Evolutionary conservation across 2,797 vertebrate species (phyloP), one percentile per base, ranked within the genome.

Genomic region (Cheirogaleus major): DNA sequence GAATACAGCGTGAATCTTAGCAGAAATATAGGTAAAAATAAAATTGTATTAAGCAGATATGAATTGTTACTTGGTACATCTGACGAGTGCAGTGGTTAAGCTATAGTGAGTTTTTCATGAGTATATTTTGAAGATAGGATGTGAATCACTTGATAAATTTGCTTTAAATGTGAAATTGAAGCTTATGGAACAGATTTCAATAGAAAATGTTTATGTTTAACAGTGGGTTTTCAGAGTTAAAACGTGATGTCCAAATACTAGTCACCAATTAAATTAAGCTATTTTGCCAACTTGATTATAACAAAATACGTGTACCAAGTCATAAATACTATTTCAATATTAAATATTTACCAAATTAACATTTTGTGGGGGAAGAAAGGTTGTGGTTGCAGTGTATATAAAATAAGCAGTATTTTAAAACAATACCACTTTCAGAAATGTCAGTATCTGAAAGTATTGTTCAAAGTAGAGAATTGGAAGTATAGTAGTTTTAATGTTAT

Each of bases 221-320:
- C 30, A 85, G 20, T 82, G 35, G 35, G 13, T 72, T 95, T 95
- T 88, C 45, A 88, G 45, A 87, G 86, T 95, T 76, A 81, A 88
- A 93, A 85, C 27, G 22, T 89, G 79, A 43, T 79, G 27, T 81
- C 61, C 59, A 93, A 91, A 88, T 78, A 70, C 48, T 92, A 32
- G 27, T 45, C 89, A 65, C 48, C 57, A 81, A 48, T 79, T 92
- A 79, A 72, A 79, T 61, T 91, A 95, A 89, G 45, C n/a, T 91
- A 27, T 86, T 63, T 63, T 83, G 14, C 38, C 35, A 67, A 35
- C 20, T 80, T 78, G 50, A 70, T 94, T 83, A n/a, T 76, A 76
- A 88, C 91, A 89, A 86, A 88, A 50, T 78, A 81, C 89, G n/a
- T 55, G 6, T 9, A 41, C 6, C 15, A 84, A 80, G 43, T 79